Percentiles rank a stretch among this genome's conserved stretches.
Conservation (phyloP, 2,888 invertebrate genomes). For the Eupeodes latifasciatus region DNA sequence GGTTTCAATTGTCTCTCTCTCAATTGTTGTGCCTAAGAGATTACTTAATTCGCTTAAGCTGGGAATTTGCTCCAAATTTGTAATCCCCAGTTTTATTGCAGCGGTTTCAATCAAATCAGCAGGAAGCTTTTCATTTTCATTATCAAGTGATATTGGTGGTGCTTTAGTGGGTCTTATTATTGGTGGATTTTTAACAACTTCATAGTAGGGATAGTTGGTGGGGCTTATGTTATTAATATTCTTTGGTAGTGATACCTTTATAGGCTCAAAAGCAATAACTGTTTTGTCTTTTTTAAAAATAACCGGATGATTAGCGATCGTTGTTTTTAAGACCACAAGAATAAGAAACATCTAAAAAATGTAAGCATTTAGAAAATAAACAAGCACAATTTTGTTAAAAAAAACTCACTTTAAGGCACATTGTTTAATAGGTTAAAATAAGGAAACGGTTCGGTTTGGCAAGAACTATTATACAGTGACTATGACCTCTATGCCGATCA, state of each 20-base stretch:
- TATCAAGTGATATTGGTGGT: slow-evolving; percentile 1
- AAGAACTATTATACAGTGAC: not conserved
- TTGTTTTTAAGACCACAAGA: slow-evolving; percentile 18
- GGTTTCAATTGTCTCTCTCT: slow-evolving; percentile 79
- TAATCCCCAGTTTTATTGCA: slow-evolving; percentile 79
- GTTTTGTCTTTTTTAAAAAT: slow-evolving; percentile 55
- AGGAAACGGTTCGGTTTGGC: not conserved
- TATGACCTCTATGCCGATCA: not conserved
- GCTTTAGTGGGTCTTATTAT: not conserved
- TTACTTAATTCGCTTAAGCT: slow-evolving; percentile 79
- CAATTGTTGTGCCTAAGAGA: slow-evolving; percentile 80
- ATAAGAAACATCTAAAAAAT: slow-evolving; percentile 35
- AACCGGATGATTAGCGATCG: slow-evolving; percentile 27
- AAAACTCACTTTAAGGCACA: slow-evolving; percentile 52
- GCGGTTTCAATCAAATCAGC: slow-evolving; percentile 80
- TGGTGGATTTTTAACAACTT: slow-evolving; percentile 2
- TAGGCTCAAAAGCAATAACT: slow-evolving; percentile 48
- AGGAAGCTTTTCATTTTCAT: slow-evolving; percentile 78
- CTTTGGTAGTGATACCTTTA: slow-evolving; percentile 32
- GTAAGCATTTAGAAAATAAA: not conserved
- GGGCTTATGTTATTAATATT: slow-evolving; percentile 29
- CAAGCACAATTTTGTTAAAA: not conserved
- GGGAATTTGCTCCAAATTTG: slow-evolving; percentile 79
- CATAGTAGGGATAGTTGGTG: slow-evolving; percentile 36
- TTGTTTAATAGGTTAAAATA: not conserved